Percentiles rank a stretch among this genome's conserved stretches.
Evolutionary conservation across 1,140 invertebrate species (phyloP).

Genomic region (Dreissena rostriformis): DNA sequence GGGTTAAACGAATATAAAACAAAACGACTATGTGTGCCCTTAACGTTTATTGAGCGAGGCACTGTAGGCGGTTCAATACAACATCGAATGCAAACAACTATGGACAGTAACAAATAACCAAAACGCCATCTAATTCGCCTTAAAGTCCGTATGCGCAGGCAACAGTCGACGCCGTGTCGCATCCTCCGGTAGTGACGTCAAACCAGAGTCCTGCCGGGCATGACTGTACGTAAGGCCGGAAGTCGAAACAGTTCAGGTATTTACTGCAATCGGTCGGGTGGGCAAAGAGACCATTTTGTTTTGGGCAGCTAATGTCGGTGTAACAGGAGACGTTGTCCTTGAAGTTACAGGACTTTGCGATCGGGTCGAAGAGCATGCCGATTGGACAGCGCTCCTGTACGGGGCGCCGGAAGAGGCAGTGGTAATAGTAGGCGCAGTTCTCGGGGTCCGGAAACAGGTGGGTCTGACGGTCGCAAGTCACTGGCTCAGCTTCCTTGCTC

Average conservation of each 20-base stretch:
- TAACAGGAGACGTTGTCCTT: conserved; percentile 63
- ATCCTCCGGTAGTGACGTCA: conserved; percentile 51
- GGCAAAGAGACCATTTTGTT: conserved; percentile 58
- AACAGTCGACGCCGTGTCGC: conserved; percentile 9
- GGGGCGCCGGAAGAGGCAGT: conserved; percentile 51
- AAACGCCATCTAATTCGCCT: neutral
- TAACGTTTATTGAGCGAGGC: too few relatives aligned
- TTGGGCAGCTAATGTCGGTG: conserved; percentile 58
- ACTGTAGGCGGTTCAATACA: too few relatives aligned
- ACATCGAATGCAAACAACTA: too few relatives aligned
- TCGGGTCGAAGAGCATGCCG: conserved; percentile 63
- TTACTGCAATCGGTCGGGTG: conserved; percentile 62
- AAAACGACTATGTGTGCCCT: too few relatives aligned
- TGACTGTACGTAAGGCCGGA: conserved; percentile 61
- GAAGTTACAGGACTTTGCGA: conserved; percentile 60
- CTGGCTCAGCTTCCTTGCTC: conserved; percentile 48
- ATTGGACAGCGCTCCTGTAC: conserved; percentile 57
- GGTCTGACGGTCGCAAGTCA: conserved; percentile 6
- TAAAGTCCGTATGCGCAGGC: conserved; percentile 1
- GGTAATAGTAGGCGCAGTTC: conserved; percentile 66
- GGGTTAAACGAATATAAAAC: too few relatives aligned
- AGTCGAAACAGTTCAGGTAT: conserved; percentile 65
- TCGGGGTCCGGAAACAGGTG: conserved; percentile 58
- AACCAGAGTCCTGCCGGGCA: conserved; percentile 57
- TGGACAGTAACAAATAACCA: too few relatives aligned